phyloP scores from a whole-genome alignment of 1,140 invertebrate species.

The Andrena cerasifolii region DNA sequence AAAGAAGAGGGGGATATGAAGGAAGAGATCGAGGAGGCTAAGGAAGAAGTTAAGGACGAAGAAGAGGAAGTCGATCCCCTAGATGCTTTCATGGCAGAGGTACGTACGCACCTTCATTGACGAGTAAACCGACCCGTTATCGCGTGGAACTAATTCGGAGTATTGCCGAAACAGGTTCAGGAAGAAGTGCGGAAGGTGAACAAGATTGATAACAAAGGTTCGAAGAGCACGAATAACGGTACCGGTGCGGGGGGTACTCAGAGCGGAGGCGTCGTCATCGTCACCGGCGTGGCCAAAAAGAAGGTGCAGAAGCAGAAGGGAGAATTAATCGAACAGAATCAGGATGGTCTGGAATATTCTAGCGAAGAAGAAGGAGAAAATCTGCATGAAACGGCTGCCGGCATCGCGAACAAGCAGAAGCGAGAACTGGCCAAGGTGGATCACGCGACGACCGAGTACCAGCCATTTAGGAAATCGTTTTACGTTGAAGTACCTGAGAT shows the following conservation, averaged over 20 bases:
- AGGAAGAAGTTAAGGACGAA: constrained; percentile 83
- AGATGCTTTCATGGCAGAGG: constrained; percentile 97
- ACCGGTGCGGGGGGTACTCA: constrained; percentile 72
- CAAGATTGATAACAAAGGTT: constrained; percentile 86
- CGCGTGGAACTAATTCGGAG: background rate
- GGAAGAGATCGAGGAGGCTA: constrained; percentile 82
- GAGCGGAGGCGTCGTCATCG: constrained; percentile 87
- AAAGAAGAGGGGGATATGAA: constrained; percentile 84
- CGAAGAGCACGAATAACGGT: constrained; percentile 78
- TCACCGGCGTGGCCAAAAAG: constrained; percentile 96
- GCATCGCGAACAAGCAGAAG: constrained; percentile 93
- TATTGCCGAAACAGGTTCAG: constrained; percentile 84
- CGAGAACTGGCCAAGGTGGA: constrained; percentile 96
- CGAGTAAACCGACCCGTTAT: background rate
- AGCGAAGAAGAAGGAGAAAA: constrained; percentile 98
- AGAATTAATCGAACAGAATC: constrained; percentile 98
- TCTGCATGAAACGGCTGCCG: constrained; percentile 94
- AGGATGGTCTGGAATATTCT: constrained; percentile 98
- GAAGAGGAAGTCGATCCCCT: constrained; percentile 95
- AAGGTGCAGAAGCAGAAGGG: constrained; percentile 90
- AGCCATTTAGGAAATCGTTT: constrained; percentile 96
- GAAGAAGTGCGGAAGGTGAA: constrained; percentile 96
- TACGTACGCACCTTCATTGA: constrained; percentile 73
- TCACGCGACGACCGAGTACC: constrained; percentile 92
- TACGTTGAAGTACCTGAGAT: constrained; percentile 96